Evolutionary conservation across 2,797 vertebrate genomes (phyloP).

Genomic region (Diceros bicornis): DNA sequence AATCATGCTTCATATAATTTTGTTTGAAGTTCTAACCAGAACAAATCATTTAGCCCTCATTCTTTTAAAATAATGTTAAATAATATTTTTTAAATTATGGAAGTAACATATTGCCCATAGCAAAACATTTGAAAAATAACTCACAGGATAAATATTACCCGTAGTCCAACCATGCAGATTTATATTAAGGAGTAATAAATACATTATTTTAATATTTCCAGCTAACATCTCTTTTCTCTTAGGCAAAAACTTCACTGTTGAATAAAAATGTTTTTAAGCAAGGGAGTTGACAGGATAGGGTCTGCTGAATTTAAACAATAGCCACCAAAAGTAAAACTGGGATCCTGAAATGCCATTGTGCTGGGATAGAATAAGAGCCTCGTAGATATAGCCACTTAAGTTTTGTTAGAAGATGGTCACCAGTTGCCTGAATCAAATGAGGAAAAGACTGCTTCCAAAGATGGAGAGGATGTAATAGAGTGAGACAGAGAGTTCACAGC

Average conservation of each 20-base stretch:
- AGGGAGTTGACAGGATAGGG: conserved; percentile 40
- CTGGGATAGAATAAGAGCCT: conserved; percentile 68
- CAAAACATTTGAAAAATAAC: conserved; percentile 61
- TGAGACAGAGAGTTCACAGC: conserved; percentile 75
- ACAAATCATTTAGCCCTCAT: not conserved
- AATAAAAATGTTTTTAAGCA: conserved; percentile 62
- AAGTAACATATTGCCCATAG: conserved; percentile 26
- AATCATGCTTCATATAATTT: not conserved
- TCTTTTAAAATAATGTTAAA: conserved; percentile 9
- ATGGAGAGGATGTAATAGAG: conserved; percentile 71
- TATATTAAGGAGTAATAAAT: conserved; percentile 25
- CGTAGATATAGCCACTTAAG: conserved; percentile 67
- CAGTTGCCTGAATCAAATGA: conserved; percentile 75
- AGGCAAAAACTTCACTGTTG: conserved; percentile 22
- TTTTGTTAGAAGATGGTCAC: conserved; percentile 76
- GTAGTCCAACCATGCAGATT: conserved; percentile 14
- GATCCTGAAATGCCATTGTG: conserved; percentile 67
- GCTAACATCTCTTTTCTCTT: conserved; percentile 48
- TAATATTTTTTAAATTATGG: conserved; percentile 48
- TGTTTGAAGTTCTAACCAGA: conserved; percentile 39
- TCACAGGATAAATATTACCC: not conserved
- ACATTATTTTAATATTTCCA: conserved; percentile 46
- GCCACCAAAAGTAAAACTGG: not conserved
- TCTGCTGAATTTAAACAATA: conserved; percentile 45
- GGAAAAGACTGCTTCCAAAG: conserved; percentile 79